phyloP scores from a whole-genome alignment of 2,113 vertebrate species.

The Brachyistius frenatus region DNA sequence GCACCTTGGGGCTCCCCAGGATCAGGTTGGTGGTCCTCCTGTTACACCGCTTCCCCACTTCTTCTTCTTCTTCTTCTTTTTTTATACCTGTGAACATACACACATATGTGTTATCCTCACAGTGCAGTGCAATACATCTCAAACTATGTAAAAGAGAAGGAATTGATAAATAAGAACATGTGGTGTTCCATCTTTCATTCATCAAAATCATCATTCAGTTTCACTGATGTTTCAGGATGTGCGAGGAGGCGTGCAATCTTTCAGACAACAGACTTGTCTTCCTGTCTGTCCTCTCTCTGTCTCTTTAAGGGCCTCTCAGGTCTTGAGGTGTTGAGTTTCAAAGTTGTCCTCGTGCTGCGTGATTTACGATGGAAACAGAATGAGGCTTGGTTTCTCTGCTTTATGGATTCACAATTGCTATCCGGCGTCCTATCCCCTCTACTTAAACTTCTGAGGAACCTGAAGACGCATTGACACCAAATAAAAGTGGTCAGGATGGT shows the following conservation, averaged over 20 bases:
- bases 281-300: constrained; percentile 36
- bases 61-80: not conserved
- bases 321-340: constrained; percentile 77
- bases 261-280: constrained; percentile 2
- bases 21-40: constrained; percentile 40
- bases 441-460: constrained; percentile 17
- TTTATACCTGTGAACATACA: constrained; percentile 54
- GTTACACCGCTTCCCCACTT: constrained; percentile 20
- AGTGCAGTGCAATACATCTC: not conserved
- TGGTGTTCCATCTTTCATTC: not conserved
- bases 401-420: constrained; percentile 5
- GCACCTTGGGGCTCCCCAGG: constrained; percentile 65
- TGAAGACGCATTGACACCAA: constrained; percentile 7
- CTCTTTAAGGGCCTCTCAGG: constrained; percentile 59
- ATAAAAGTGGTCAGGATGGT: not conserved
- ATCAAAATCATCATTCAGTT: constrained; percentile 24
- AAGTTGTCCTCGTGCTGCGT: constrained; percentile 57
- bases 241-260: not conserved
- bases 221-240: not conserved
- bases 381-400: constrained; percentile 17
- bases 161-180: constrained; percentile 7
- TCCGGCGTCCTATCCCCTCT: constrained; percentile 6
- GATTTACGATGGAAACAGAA: constrained; percentile 67
- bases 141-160: constrained; percentile 16
- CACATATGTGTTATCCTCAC: constrained; percentile 11